Evolutionary conservation across 2,797 vertebrate species (phyloP).

Genomic region (Tangara arthus): DNA sequence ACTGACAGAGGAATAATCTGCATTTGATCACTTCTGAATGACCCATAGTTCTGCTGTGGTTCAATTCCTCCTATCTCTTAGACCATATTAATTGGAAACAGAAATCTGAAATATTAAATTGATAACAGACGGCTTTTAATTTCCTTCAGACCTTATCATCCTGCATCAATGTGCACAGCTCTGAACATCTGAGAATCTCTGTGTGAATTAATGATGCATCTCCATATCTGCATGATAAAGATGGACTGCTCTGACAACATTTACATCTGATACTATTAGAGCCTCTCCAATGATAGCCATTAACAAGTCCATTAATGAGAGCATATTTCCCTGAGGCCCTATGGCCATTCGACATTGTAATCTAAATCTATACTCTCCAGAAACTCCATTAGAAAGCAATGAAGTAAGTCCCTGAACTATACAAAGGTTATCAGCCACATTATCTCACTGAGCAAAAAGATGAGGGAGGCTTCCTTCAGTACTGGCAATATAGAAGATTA

Average conservation of each 20-base stretch:
- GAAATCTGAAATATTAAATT: constrained; percentile 34
- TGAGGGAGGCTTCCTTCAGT: background rate
- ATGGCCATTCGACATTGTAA: background rate
- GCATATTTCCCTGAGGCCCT: constrained; percentile 41
- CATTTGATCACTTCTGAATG: constrained; percentile 5
- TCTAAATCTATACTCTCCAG: constrained; percentile 38
- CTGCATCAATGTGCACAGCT: background rate
- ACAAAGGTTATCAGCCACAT: constrained; percentile 29
- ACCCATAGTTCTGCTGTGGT: background rate
- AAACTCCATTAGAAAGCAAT: constrained; percentile 46
- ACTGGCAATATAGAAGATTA: background rate
- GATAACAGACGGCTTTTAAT: constrained; percentile 7
- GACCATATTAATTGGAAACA: constrained; percentile 14
- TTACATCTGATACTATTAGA: constrained; percentile 53
- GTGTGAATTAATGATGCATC: constrained; percentile 53
- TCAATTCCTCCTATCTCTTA: constrained; percentile 7
- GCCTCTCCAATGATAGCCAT: constrained; percentile 35
- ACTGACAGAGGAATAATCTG: background rate
- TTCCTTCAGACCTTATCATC: constrained; percentile 11
- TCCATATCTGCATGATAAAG: constrained; percentile 11
- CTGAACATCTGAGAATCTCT: background rate
- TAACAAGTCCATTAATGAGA: constrained; percentile 61
- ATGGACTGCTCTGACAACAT: background rate
- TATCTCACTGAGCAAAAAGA: background rate
- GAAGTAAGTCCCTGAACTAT: constrained; percentile 18